Conservation (phyloP, 2,888 invertebrate genomes). For the Torymus texanus region DNA sequence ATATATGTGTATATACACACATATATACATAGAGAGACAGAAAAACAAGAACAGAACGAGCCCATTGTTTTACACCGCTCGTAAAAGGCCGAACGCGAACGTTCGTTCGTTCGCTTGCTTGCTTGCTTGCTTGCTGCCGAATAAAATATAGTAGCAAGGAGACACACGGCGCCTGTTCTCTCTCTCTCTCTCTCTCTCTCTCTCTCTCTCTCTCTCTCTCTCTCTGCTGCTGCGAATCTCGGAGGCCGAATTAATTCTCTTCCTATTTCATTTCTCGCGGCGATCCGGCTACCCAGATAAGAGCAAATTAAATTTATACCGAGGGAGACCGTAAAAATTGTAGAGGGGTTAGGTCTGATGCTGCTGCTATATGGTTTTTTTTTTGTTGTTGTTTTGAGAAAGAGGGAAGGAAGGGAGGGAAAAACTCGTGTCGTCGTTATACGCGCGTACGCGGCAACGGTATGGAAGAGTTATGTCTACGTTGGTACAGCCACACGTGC, state of each 20-base stretch:
- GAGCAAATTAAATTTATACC: slow-evolving; percentile 54
- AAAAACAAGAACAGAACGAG: slow-evolving; percentile 66
- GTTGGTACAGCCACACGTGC: no score
- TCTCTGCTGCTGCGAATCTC: background rate
- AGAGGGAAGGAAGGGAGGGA: background rate
- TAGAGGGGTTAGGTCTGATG: background rate
- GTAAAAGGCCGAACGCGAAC: slow-evolving; percentile 60
- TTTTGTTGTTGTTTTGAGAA: background rate
- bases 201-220: no score
- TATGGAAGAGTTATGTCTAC: background rate
- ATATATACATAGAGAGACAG: slow-evolving; percentile 53
- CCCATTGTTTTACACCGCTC: slow-evolving; percentile 70
- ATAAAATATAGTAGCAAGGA: slow-evolving; percentile 62
- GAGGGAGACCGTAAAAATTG: slow-evolving; percentile 43
- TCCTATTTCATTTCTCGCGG: slow-evolving; percentile 46
- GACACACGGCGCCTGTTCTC: slow-evolving; percentile 6
- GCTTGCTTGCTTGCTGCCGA: slow-evolving; percentile 54
- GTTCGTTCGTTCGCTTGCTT: no score
- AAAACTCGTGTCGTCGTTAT: slow-evolving; percentile 4
- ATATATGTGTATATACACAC: background rate
- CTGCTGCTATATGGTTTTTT: no score
- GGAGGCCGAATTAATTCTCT: slow-evolving; percentile 48
- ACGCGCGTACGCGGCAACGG: background rate
- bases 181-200: no score
- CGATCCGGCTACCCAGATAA: slow-evolving; percentile 44